phyloP scores from a whole-genome alignment of 2,113 vertebrate species.

The Phalacrocorax aristotelis region DNA sequence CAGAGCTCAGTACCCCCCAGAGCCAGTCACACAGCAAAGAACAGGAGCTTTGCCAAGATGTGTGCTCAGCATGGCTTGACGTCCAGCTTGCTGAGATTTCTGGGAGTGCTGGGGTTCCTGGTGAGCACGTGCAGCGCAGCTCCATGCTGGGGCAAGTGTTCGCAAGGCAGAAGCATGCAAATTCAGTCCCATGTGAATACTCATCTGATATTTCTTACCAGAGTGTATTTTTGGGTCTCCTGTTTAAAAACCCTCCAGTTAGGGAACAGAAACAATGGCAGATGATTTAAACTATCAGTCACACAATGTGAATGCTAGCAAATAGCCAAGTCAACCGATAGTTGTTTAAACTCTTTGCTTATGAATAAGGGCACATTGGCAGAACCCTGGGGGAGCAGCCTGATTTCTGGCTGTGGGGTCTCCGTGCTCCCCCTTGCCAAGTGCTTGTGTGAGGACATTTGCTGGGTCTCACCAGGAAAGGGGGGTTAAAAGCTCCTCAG shows the following conservation, averaged over 20 bases:
- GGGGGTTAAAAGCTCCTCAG: not conserved
- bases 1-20: not conserved
- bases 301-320: not conserved
- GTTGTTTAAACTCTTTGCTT: not conserved
- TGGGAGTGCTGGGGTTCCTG: not conserved
- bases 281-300: conserved; percentile 27
- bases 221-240: conserved; percentile 49
- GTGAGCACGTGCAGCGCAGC: not conserved
- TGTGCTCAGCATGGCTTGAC: not conserved
- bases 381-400: conserved; percentile 8
- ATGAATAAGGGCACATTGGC: not conserved
- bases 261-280: conserved; percentile 52
- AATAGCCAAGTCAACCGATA: not conserved
- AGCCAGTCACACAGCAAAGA: not conserved
- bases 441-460: not conserved
- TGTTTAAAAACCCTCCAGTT: not conserved
- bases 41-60: conserved; percentile 18
- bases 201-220: not conserved
- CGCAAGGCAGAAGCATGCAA: not conserved
- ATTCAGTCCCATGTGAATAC: not conserved
- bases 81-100: not conserved
- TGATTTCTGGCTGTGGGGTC: conserved; percentile 18
- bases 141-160: not conserved
- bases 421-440: not conserved
- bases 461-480: conserved; percentile 26